phyloP scores from a whole-genome alignment of 1,140 invertebrate species.

The Drosophila auraria region DNA sequence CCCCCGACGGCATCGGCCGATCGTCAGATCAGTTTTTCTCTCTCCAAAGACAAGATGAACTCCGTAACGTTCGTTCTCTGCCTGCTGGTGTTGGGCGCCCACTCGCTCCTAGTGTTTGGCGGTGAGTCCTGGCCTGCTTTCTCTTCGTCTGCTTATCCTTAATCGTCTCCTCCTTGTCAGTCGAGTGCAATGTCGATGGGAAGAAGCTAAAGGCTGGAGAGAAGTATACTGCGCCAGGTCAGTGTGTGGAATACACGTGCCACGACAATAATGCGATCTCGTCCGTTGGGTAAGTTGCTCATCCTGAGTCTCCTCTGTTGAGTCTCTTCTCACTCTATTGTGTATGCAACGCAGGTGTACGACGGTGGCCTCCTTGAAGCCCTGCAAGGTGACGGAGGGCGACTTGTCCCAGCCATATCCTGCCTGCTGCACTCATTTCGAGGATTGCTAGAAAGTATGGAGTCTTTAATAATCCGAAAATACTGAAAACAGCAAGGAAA shows the following conservation, averaged over 20 bases:
- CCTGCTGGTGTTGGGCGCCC: constrained; percentile 47
- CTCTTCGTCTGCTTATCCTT: neutral
- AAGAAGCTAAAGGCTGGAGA: constrained; percentile 38
- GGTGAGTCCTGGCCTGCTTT: constrained; percentile 27
- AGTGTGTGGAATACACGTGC: constrained; percentile 40
- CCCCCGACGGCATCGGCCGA: neutral
- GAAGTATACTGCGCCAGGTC: constrained; percentile 9
- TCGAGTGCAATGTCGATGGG: constrained; percentile 32
- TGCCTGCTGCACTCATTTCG: constrained; percentile 50
- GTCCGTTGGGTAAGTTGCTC: constrained; percentile 20
- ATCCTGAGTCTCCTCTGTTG: too few relatives aligned
- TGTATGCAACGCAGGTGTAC: constrained; percentile 39
- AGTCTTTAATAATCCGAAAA: too few relatives aligned
- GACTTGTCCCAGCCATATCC: constrained; percentile 58
- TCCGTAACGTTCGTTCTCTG: constrained; percentile 56
- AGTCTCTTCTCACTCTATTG: neutral
- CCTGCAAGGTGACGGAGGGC: constrained; percentile 31
- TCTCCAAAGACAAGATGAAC: constrained; percentile 29
- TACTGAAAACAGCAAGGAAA: neutral
- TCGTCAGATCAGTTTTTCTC: constrained; percentile 1
- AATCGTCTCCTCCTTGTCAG: neutral
- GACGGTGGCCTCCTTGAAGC: neutral
- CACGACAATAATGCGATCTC: neutral
- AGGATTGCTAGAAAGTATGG: constrained; percentile 15
- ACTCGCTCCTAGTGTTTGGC: constrained; percentile 48